These are phyloP conservation scores for Meghimatium bilineatum DNA, from an alignment of 2,888 invertebrate genomes.

Conservation along the genomic window DNA sequence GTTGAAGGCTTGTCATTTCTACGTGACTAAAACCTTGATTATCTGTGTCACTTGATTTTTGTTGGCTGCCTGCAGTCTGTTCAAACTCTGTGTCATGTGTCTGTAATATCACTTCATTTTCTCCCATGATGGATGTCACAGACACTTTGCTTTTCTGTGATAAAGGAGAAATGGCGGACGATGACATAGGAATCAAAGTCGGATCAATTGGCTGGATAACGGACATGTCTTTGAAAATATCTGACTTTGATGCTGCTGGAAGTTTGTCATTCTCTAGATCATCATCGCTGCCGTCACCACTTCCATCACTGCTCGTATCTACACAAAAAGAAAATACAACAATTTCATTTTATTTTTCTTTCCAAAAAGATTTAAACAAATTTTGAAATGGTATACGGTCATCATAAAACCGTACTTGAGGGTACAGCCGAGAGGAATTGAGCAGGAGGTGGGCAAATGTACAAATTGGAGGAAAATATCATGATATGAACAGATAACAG, in stretches of 20 bases:
- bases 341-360: not conserved
- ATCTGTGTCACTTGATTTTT: not conserved
- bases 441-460: too few relatives aligned
- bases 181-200: not conserved
- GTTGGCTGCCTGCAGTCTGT: not conserved
- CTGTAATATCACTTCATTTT: not conserved
- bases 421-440: too few relatives aligned
- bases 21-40: too few relatives aligned
- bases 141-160: not conserved
- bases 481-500: too few relatives aligned
- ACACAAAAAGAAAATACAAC: not conserved
- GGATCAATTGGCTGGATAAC: not conserved
- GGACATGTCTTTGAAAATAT: not conserved
- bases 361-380: not conserved
- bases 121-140: not conserved
- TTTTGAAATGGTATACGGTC: too few relatives aligned
- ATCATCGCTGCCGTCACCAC: not conserved
- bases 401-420: too few relatives aligned
- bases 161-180: not conserved
- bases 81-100: not conserved
- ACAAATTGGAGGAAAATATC: too few relatives aligned
- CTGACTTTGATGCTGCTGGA: not conserved
- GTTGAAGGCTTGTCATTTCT: not conserved
- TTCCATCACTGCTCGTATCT: not conserved
- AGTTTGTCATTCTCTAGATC: conserved; percentile 10